Evolutionary conservation across 2,113 vertebrate species (phyloP), one percentile per base, ranked within the genome.

Genomic region (Platichthys flesus): DNA sequence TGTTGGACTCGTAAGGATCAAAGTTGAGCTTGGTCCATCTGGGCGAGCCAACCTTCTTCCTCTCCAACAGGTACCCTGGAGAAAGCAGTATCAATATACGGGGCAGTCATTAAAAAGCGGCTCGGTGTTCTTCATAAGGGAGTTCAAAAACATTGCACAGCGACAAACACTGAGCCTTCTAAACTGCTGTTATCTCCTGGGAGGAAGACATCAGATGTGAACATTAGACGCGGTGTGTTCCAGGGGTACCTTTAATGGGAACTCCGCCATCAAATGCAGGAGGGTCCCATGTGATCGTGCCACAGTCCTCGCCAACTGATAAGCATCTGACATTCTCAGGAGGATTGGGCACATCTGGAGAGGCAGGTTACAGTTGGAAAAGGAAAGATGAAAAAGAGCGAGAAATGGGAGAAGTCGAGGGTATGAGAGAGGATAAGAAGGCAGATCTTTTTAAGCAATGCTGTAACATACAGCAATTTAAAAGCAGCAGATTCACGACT

Each of bases 11-110:
- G 1, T 90, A 94, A 3, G 95, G 93, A 35, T 98, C 97, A n/a
- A 97, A 98, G 90, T 97, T 98, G 68, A 97, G 91, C 87, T 95
- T 97, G 88, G 97, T 97, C 97, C 97, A 98, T 24, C 96, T 94
- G 4, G 89, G 67, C 1, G 96, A 96, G 52, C 94, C 95, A n/a
- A 94, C 92, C 92, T 98, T 98, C 91, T 94, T 97, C 73, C 95
- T 94, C 89, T 98, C 97, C 90, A 98, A 88, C 76, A 97, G 93
- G 83, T 98, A 98, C 2, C 97, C 96, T 98, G 89, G 4, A 76
- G 28, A 56, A 63, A 66, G 76, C 35, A 8, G 3, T 5, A 35
- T 1, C 26, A 61, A 26, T 61, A 67, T n/a, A 55, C n/a, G 1
- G 21, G 7, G 14, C 15, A 66, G 51, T 76, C 3, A 8, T 73